Evolutionary conservation across 2,113 vertebrate genomes (phyloP).

Genomic region (Sorex araneus): DNA sequence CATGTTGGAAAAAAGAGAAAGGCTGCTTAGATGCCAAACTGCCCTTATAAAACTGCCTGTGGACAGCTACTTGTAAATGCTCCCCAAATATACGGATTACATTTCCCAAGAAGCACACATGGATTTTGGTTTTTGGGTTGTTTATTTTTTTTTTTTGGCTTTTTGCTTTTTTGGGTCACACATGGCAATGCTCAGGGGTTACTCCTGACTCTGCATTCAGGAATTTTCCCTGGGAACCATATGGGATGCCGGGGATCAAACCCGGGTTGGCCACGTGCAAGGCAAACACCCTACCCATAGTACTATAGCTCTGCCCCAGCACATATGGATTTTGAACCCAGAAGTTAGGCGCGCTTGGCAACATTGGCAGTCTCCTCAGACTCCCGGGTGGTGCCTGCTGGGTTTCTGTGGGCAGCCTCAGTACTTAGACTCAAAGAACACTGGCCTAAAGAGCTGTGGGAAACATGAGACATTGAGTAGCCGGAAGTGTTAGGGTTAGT

Average conservation of each 20-base stretch:
- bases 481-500: neutral
- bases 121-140: too few species aligned
- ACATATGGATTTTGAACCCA: neutral
- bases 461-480: conserved; percentile 1
- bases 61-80: conserved; percentile 67
- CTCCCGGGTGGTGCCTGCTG: conserved; percentile 47
- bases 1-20: neutral
- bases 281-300: too few species aligned
- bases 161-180: too few species aligned
- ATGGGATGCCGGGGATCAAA: too few species aligned
- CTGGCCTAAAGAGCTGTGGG: neutral
- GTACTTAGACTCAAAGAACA: conserved; percentile 10
- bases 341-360: conserved; percentile 30
- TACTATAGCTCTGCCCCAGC: neutral
- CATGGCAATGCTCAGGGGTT: too few species aligned
- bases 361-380: neutral
- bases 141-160: too few species aligned
- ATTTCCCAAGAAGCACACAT: conserved; percentile 73
- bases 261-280: too few species aligned
- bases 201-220: too few species aligned
- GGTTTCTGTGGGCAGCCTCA: conserved; percentile 14
- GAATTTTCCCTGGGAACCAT: too few species aligned
- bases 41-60: conserved; percentile 58
- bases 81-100: conserved; percentile 72
- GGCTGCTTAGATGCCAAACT: conserved; percentile 45